A percentile compares a stretch with the other conserved stretches of the same genome.
phyloP scores from a whole-genome alignment of 1,140 invertebrate genomes.

The Plodia interpunctella region DNA sequence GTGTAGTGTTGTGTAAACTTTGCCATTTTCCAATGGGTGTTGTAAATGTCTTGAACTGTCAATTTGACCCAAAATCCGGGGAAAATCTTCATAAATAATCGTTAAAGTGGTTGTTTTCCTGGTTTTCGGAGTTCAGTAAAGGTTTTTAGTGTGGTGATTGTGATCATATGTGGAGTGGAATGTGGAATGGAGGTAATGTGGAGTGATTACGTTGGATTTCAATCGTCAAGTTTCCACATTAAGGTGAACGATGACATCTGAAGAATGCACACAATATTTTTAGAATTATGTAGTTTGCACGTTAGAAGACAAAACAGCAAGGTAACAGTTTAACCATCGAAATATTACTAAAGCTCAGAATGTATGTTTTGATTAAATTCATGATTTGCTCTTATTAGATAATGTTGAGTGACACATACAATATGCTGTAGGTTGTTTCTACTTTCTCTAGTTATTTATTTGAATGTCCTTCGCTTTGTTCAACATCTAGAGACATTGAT shows the following conservation, averaged over 20 bases:
- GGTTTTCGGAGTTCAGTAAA: slow-evolving; percentile 13
- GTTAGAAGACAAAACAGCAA: slow-evolving; percentile 62
- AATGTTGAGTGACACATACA: slow-evolving; percentile 24
- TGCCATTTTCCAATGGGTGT: slow-evolving; percentile 58
- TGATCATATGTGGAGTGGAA: too few relatives aligned
- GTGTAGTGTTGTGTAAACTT: slow-evolving; percentile 57
- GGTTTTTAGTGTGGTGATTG: slow-evolving; percentile 10
- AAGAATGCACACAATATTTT: slow-evolving; percentile 71
- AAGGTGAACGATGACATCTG: slow-evolving; percentile 59
- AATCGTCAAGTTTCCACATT: slow-evolving; percentile 22
- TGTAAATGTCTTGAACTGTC: slow-evolving; percentile 69
- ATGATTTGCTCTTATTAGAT: slow-evolving; percentile 20
- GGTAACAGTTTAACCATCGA: slow-evolving; percentile 31
- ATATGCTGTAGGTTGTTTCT: slow-evolving; percentile 30
- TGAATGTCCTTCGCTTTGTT: slow-evolving; percentile 37
- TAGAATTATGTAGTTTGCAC: slow-evolving; percentile 69
- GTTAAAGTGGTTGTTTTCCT: slow-evolving; percentile 40
- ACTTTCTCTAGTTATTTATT: slow-evolving; percentile 48
- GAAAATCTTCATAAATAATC: slow-evolving; percentile 47
- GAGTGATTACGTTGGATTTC: slow-evolving; percentile 15
- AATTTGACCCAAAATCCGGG: slow-evolving; percentile 76
- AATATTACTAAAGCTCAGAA: slow-evolving; percentile 20
- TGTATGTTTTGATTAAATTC: neutral
- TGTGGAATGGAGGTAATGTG: neutral
- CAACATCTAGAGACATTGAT: too few relatives aligned